These are phyloP conservation scores for Xylocopa sonorina DNA, from an alignment of 1,140 invertebrate genomes.

Conservation along the genomic window DNA sequence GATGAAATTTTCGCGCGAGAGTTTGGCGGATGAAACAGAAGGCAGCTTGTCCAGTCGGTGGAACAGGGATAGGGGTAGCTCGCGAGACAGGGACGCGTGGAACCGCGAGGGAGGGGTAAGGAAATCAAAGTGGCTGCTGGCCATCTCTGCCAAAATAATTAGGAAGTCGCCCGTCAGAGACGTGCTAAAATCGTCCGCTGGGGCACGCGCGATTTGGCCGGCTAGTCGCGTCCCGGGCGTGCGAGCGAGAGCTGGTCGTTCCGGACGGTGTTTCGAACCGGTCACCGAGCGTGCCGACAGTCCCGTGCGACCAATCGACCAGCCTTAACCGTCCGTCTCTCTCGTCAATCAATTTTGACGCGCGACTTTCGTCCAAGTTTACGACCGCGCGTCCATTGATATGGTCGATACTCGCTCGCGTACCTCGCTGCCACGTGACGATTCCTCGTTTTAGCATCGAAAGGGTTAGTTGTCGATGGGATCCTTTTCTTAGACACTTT, in stretches of 20 bases:
- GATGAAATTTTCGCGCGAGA: too few species aligned
- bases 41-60: background rate
- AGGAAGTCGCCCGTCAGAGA: slow-evolving; percentile 86
- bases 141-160: slow-evolving; percentile 88
- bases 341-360: slow-evolving; percentile 1
- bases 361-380: background rate
- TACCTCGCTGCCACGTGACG: slow-evolving; percentile 12
- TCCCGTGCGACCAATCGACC: slow-evolving; percentile 82
- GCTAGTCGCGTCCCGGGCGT: slow-evolving; percentile 78
- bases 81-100: slow-evolving; percentile 53
- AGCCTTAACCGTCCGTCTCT: slow-evolving; percentile 62
- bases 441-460: slow-evolving; percentile 27
- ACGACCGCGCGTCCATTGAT: slow-evolving; percentile 30
- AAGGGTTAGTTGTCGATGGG: slow-evolving; percentile 47
- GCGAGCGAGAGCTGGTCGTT: slow-evolving; percentile 71
- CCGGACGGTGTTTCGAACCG: slow-evolving; percentile 50
- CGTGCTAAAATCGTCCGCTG: slow-evolving; percentile 89
- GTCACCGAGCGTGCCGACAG: slow-evolving; percentile 44
- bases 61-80: slow-evolving; percentile 1
- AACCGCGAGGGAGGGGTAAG: background rate
- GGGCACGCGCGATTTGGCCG: slow-evolving; percentile 79
- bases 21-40: too few species aligned
- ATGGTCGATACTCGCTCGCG: slow-evolving; percentile 42
- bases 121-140: slow-evolving; percentile 47
- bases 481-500: slow-evolving; percentile 16